Evolutionary conservation across 2,113 vertebrate species (phyloP).

Genomic region (Eptatretus burgeri): DNA sequence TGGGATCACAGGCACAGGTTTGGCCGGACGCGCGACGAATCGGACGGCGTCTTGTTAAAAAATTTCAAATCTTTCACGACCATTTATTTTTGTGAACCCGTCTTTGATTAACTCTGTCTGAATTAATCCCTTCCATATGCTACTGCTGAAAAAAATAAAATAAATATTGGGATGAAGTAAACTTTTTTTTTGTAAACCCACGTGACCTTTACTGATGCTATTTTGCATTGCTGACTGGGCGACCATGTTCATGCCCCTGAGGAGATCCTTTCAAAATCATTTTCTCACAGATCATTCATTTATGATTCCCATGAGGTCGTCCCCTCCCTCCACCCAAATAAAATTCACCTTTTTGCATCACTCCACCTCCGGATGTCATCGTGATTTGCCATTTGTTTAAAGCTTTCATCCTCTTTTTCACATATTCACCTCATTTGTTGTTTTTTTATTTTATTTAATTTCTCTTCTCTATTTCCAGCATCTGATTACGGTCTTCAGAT

Average conservation of each 20-base stretch:
- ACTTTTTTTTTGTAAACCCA: background rate
- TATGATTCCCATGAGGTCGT: background rate
- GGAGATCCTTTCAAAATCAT: too few relatives aligned
- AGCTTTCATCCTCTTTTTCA: too few relatives aligned
- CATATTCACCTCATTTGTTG: too few relatives aligned
- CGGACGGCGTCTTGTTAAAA: background rate
- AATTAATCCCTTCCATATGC: background rate
- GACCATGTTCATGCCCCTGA: too few relatives aligned
- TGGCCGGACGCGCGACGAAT: conserved; percentile 10
- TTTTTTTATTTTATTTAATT: background rate
- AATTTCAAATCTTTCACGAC: background rate
- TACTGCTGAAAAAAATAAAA: background rate
- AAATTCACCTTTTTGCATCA: background rate
- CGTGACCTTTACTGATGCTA: too few relatives aligned
- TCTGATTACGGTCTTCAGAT: conserved; percentile 86
- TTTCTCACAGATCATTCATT: background rate
- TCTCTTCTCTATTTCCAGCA: conserved; percentile 18
- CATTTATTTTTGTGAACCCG: background rate
- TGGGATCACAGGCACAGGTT: conserved; percentile 75
- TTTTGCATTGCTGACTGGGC: too few relatives aligned
- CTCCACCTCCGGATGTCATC: background rate
- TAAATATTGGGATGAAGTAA: background rate
- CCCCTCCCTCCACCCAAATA: background rate
- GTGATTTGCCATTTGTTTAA: background rate
- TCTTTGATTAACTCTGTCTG: background rate